Percentiles rank a stretch among this genome's conserved stretches.
Conservation (phyloP, 2,888 invertebrate species). For the Crematogaster levior region DNA sequence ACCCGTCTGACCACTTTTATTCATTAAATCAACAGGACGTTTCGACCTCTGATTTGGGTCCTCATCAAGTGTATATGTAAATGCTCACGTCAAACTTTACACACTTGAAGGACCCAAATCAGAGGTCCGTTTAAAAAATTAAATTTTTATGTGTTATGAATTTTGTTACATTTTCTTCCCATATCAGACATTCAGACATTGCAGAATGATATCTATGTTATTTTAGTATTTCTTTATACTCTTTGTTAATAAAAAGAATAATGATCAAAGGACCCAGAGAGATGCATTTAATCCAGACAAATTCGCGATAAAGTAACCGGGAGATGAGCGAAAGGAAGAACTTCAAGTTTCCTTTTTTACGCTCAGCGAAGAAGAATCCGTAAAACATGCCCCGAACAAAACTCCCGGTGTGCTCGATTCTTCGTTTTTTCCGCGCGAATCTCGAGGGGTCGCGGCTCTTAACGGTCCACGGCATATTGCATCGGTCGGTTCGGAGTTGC, state of each 20-base stretch:
- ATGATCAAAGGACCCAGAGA: neutral
- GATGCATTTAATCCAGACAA: neutral
- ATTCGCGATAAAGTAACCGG: constrained; percentile 11
- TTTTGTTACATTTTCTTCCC: neutral
- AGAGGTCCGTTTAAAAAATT: too few species aligned
- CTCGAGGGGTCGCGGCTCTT: constrained; percentile 69
- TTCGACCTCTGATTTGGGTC: too few species aligned
- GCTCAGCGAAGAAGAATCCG: neutral
- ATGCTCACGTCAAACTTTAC: too few species aligned
- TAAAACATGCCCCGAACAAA: constrained; percentile 41
- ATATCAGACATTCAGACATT: neutral
- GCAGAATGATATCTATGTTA: neutral
- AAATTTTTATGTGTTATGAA: neutral
- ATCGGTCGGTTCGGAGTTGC: constrained; percentile 67
- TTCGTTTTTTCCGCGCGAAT: constrained; percentile 36
- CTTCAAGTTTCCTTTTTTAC: neutral
- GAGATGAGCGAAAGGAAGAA: neutral
- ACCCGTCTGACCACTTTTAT: too few species aligned
- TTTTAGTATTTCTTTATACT: neutral
- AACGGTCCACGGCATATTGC: constrained; percentile 71
- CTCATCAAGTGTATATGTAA: too few species aligned
- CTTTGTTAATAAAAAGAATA: neutral
- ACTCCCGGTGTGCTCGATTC: constrained; percentile 30
- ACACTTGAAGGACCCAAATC: too few species aligned
- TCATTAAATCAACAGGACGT: too few species aligned